Base-by-base conservation (phyloP, 2,888 invertebrate species). In the Invenusta paracnida region DNA sequence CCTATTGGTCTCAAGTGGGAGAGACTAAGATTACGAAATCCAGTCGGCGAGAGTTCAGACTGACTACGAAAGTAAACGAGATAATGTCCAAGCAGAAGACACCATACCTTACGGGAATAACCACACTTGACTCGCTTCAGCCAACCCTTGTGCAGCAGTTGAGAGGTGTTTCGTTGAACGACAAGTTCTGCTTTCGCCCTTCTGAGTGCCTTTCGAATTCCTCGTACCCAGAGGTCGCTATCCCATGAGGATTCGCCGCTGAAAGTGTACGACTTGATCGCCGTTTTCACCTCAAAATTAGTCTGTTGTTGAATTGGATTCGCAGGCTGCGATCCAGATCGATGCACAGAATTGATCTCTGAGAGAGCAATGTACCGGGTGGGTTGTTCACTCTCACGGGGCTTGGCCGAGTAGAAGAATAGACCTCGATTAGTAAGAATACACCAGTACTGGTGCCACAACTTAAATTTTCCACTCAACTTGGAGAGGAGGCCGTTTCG, bases 61-160 rank as follows among this genome's bases (percentile, higher is more conserved):
- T 86, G 30, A 28, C 31, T 66, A 23, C 82, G 27, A 81, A 82
- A 86, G 30, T 86, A 86, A 1, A 86, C 31, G 13, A 86, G 82
- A 23, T 30, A 86, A 67, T 87, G 29, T 25, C 86, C 86, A 13
- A 48, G 30, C n/a, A 86, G 79, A 23, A 30, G 30, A 29, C 86
- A 86, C 82, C 83, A 86, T 23, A 86, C 25, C 28, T 87, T 86
- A 82, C 66, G 87, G 13, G 29, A n/a, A 29, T 81, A 48, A 29
- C 86, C 86, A 30, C 86, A 87, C 73, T 86, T 86, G 29, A 86
- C 81, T 31, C 86, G 29, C 25, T 87, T 86, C 17, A 86, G 25
- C 86, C 86, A 86, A 11, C 86, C 86, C 11, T 86, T 67, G 29
- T 87, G 86, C 0, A 87, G 67, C 17, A 86, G 23, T 67, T 87